These are phyloP conservation scores for Fragum whitleyi DNA, from an alignment of 2,888 invertebrate species.

Conservation along the genomic window DNA sequence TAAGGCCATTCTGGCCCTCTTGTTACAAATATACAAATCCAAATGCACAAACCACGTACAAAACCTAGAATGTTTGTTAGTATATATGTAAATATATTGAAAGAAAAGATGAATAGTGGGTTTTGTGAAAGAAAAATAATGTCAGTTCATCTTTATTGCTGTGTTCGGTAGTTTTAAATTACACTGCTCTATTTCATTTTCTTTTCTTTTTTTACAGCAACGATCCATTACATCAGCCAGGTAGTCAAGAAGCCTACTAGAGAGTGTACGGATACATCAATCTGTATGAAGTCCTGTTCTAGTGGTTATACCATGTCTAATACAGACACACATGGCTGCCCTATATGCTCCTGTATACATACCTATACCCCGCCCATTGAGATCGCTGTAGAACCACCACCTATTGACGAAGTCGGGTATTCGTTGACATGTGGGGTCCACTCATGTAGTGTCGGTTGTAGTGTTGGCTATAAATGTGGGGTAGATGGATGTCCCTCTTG, in stretches of 20 bases:
- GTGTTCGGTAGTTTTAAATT: no score
- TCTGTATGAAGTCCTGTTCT: constrained; percentile 48
- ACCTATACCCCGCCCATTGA: constrained; percentile 47
- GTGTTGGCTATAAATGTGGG: constrained; percentile 68
- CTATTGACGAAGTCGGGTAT: constrained; percentile 21
- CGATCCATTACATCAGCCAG: constrained; percentile 48
- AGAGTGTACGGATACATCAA: constrained; percentile 47
- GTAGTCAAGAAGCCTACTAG: constrained; percentile 30
- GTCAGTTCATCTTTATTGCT: no score
- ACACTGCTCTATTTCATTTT: background rate
- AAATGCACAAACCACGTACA: no score
- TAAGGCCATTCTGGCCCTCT: no score
- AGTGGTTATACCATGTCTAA: constrained; percentile 51
- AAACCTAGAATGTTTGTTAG: no score
- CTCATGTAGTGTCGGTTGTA: constrained; percentile 60
- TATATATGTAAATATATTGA: no score
- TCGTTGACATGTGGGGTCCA: constrained; percentile 44
- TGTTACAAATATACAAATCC: no score
- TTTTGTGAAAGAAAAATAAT: no score
- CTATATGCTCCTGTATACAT: constrained; percentile 42
- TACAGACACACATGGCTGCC: constrained; percentile 53
- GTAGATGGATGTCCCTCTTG: constrained; percentile 67
- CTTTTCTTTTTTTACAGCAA: constrained; percentile 30
- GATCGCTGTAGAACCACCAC: constrained; percentile 51
- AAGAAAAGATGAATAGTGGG: no score